phyloP scores from a whole-genome alignment of 2,797 vertebrate genomes.

The Rhynchonycteris naso region DNA sequence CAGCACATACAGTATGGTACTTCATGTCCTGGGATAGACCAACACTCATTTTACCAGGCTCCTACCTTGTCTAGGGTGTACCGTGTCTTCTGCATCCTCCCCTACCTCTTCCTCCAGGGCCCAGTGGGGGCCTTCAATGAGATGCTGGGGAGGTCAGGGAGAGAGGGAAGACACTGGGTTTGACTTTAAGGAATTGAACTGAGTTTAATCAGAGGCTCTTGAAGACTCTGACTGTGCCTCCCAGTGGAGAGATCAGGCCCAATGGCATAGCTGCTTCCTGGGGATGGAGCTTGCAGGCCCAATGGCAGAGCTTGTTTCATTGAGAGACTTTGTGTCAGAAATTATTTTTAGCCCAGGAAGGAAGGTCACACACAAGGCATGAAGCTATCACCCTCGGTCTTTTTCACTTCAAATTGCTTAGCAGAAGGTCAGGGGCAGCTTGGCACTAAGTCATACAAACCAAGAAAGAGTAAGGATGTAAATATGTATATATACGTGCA shows the following conservation, averaged over 20 bases:
- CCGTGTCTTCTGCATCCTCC: not conserved
- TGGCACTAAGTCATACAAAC: slow-evolving; percentile 43
- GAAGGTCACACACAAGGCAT: slow-evolving; percentile 28
- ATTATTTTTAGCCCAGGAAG: slow-evolving; percentile 81
- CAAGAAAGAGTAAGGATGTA: slow-evolving; percentile 56
- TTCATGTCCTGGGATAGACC: slow-evolving; percentile 30
- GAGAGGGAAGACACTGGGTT: not conserved
- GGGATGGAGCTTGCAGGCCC: not conserved
- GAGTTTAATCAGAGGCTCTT: not conserved
- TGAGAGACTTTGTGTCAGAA: slow-evolving; percentile 54
- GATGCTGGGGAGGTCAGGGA: not conserved
- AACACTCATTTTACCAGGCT: slow-evolving; percentile 53
- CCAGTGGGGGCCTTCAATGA: not conserved
- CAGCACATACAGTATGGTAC: slow-evolving; percentile 24
- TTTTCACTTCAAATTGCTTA: slow-evolving; percentile 57
- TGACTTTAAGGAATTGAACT: not conserved
- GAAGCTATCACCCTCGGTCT: slow-evolving; percentile 79
- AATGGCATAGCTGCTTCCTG: slow-evolving; percentile 11
- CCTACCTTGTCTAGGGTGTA: not conserved
- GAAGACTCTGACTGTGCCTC: not conserved
- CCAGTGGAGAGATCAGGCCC: not conserved
- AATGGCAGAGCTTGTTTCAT: slow-evolving; percentile 26
- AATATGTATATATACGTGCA: not conserved
- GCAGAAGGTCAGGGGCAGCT: slow-evolving; percentile 64
- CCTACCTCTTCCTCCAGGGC: not conserved